Conservation (phyloP, 2,797 vertebrate species). For the Pantherophis vulpinus region DNA sequence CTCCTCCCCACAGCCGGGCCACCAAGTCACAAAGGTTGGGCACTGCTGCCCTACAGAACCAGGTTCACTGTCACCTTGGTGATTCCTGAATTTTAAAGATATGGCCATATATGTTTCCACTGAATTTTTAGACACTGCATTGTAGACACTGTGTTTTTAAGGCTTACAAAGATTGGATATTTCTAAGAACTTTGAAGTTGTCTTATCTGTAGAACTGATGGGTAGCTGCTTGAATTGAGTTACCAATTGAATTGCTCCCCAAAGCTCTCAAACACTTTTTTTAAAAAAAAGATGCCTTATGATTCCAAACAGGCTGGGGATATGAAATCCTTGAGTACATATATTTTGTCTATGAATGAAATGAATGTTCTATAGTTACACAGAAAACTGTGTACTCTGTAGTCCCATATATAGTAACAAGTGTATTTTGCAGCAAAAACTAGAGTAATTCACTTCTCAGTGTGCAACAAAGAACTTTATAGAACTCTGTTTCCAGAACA, state of each 20-base stretch:
- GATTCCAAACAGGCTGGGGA: not conserved
- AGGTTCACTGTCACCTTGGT: not conserved
- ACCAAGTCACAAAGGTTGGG: too few species aligned
- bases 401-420: not conserved
- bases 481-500: not conserved
- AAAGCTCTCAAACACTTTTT: not conserved
- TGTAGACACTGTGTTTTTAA: not conserved
- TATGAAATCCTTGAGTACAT: not conserved
- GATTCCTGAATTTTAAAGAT: not conserved
- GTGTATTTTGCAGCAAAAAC: not conserved
- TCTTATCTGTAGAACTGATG: not conserved
- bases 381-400: not conserved
- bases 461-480: not conserved
- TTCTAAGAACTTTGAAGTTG: not conserved
- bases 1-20: too few species aligned
- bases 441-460: not conserved
- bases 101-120: not conserved
- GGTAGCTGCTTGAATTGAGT: not conserved
- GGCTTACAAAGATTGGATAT: not conserved
- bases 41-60: not conserved
- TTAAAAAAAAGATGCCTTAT: not conserved
- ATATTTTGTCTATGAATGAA: not conserved
- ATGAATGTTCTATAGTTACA: not conserved
- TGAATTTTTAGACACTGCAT: not conserved
- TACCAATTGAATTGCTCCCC: not conserved